phyloP scores from a whole-genome alignment of 2,888 invertebrate species.

The Brachylomia viminalis region DNA sequence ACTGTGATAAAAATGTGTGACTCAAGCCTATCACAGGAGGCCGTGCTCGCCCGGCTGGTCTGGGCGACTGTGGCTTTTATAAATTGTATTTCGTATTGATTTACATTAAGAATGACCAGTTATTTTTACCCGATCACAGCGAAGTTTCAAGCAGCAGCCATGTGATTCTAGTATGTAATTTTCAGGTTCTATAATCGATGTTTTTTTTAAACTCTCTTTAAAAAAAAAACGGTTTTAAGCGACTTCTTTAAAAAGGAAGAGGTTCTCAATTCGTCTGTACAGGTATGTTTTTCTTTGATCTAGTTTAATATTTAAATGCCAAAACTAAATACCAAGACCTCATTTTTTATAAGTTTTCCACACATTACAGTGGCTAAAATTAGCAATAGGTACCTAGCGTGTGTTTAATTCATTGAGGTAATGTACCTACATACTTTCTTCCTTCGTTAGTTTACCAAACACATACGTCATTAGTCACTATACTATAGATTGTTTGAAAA shows the following conservation, averaged over 20 bases:
- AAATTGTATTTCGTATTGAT: background rate
- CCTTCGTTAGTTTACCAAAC: background rate
- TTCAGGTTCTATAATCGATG: too few relatives aligned
- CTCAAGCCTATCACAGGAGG: too few relatives aligned
- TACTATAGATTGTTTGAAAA: conserved; percentile 19
- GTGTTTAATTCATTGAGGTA: background rate
- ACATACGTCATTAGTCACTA: background rate
- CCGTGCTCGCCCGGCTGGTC: too few relatives aligned
- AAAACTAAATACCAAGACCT: too few relatives aligned
- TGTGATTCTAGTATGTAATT: background rate
- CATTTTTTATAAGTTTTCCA: background rate
- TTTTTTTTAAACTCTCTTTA: too few relatives aligned
- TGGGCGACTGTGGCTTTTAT: background rate
- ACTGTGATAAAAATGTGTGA: too few relatives aligned
- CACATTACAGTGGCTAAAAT: background rate
- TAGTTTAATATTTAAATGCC: too few relatives aligned
- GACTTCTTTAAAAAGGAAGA: too few relatives aligned
- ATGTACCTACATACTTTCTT: background rate
- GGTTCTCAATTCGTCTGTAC: too few relatives aligned
- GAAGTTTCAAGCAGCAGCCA: background rate
- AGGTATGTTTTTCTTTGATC: too few relatives aligned
- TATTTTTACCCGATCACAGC: background rate
- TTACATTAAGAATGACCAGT: background rate
- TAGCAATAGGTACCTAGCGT: too few relatives aligned
- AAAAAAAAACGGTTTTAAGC: too few relatives aligned